Percentiles rank a stretch among this genome's conserved stretches.
Evolutionary conservation across 2,113 vertebrate species (phyloP).

Genomic region (Vulpes lagopus): DNA sequence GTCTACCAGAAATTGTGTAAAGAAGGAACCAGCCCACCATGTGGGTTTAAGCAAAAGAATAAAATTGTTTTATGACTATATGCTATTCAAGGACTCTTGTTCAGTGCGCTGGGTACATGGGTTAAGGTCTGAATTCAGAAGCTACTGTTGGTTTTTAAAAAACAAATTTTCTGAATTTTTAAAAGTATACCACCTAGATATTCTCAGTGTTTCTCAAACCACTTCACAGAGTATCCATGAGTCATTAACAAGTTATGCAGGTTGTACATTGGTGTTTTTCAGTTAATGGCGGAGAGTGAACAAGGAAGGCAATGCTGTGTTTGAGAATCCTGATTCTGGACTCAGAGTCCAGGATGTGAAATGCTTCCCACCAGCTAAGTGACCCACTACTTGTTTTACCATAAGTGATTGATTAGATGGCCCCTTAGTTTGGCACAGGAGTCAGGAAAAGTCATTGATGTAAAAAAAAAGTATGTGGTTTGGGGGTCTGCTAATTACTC

Average conservation of each 20-base stretch:
- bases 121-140: neutral
- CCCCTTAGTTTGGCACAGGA: neutral
- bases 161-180: neutral
- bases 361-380: neutral
- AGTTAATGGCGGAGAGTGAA: neutral
- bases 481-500: neutral
- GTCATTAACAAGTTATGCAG: neutral
- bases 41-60: neutral
- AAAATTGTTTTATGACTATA: neutral
- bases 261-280: neutral
- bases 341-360: neutral
- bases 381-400: neutral
- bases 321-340: neutral
- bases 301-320: neutral
- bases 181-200: neutral
- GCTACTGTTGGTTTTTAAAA: neutral
- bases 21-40: neutral
- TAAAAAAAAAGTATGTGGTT: neutral
- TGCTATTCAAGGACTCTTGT: neutral
- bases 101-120: neutral
- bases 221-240: neutral
- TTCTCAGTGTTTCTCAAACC: neutral
- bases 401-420: neutral
- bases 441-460: neutral
- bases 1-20: neutral